phyloP scores from a whole-genome alignment of 2,113 vertebrate species.

The Grammomys surdaster region DNA sequence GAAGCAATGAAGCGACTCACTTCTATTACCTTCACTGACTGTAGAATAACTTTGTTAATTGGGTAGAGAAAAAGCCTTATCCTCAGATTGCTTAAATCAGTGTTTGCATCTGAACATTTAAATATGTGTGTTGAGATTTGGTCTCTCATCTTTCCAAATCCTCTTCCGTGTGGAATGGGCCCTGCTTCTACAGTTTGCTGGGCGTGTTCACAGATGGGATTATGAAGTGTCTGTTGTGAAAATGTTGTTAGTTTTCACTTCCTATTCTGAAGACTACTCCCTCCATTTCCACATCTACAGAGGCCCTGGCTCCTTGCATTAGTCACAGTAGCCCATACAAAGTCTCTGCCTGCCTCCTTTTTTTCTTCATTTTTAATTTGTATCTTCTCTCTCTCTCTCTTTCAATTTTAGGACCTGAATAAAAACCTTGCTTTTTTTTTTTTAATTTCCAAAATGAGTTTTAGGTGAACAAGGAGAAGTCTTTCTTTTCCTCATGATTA shows the following conservation, averaged over 20 bases:
- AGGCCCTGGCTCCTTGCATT: background rate
- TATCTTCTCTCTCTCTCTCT: background rate
- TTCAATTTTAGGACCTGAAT: background rate
- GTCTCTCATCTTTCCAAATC: background rate
- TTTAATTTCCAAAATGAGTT: background rate
- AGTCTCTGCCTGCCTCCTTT: background rate
- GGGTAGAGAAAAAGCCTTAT: background rate
- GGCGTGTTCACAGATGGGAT: background rate
- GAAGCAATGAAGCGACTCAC: accelerated
- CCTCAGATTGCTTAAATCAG: background rate
- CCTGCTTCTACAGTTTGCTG: background rate
- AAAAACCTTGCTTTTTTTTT: background rate
- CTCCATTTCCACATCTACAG: background rate
- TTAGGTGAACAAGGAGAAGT: background rate
- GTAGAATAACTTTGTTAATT: background rate
- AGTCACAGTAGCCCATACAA: no score
- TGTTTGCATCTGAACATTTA: background rate
- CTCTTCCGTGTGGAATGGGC: accelerated
- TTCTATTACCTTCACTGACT: background rate
- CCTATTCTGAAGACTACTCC: background rate
- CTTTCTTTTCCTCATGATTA: background rate
- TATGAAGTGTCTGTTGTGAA: background rate
- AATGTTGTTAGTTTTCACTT: background rate
- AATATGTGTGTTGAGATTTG: background rate
- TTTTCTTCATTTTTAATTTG: background rate